Percentiles rank a stretch among this genome's conserved stretches.
These are phyloP conservation scores for Upupa epops DNA, from an alignment of 2,113 vertebrate genomes.

Conservation along the genomic window DNA sequence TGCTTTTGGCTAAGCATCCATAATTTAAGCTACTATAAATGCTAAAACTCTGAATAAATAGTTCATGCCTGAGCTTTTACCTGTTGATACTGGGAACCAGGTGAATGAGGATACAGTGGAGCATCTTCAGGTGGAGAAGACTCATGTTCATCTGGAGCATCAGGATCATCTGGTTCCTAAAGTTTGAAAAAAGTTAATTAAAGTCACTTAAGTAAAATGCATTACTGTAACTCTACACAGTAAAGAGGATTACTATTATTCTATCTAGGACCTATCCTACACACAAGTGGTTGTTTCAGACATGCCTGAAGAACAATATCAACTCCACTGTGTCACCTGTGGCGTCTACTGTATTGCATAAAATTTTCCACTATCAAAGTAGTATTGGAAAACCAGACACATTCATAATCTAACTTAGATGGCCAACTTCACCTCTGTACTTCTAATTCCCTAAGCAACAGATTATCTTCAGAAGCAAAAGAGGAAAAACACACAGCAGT, in stretches of 20 bases:
- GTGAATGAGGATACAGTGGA: constrained; percentile 94
- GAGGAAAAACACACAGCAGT: neutral
- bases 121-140: constrained; percentile 98
- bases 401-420: neutral
- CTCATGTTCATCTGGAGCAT: constrained; percentile 96
- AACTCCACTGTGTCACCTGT: neutral
- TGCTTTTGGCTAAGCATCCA: neutral
- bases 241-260: neutral
- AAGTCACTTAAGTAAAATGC: neutral
- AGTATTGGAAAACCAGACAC: neutral
- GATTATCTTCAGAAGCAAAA: neutral
- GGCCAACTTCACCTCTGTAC: neutral
- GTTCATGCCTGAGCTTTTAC: constrained; percentile 66
- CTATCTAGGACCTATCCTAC: neutral
- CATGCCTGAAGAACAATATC: neutral
- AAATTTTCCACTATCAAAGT: neutral
- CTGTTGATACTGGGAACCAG: constrained; percentile 96
- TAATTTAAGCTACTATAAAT: neutral
- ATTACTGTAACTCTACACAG: neutral
- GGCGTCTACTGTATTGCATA: neutral
- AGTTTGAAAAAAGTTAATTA: constrained; percentile 22
- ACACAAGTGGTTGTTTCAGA: neutral
- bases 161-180: constrained; percentile 97
- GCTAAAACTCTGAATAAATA: neutral
- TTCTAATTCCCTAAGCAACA: neutral